These are phyloP conservation scores for Cremastobaeus sp. DNA, from an alignment of 2,888 invertebrate species.

Conservation along the genomic window DNA sequence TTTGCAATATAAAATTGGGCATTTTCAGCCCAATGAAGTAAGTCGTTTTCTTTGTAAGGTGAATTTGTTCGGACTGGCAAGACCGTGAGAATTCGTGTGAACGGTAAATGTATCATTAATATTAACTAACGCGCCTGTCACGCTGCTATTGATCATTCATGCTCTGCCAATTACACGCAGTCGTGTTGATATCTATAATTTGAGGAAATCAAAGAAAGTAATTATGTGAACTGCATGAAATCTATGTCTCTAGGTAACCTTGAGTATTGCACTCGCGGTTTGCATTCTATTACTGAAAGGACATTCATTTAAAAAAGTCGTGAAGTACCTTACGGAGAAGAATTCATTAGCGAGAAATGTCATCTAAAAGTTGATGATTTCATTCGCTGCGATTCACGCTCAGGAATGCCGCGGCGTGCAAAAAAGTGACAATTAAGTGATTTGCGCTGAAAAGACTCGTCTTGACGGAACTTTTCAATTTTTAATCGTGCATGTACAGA, in stretches of 20 bases:
- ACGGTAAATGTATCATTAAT: slow-evolving; percentile 11
- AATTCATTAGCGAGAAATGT: slow-evolving; percentile 25
- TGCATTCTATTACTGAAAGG: slow-evolving; percentile 19
- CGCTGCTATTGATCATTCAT: slow-evolving; percentile 26
- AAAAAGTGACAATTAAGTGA: slow-evolving; percentile 38
- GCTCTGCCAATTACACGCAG: slow-evolving; percentile 19
- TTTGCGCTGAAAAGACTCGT: slow-evolving; percentile 18
- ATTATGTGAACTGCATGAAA: slow-evolving; percentile 29
- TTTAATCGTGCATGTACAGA: slow-evolving; percentile 18
- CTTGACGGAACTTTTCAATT: slow-evolving; percentile 6
- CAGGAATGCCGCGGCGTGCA: slow-evolving; percentile 16
- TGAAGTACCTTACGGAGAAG: slow-evolving; percentile 2
- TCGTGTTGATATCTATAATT: slow-evolving; percentile 22
- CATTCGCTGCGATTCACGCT: slow-evolving; percentile 14
- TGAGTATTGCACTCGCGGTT: slow-evolving; percentile 15
- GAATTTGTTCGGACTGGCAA: slow-evolving; percentile 6
- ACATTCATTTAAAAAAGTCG: slow-evolving; percentile 14
- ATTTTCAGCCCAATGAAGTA: no score
- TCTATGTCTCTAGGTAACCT: slow-evolving; percentile 37
- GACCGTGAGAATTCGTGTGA: slow-evolving; percentile 18
- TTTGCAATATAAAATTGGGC: no score
- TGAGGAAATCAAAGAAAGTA: slow-evolving; percentile 44
- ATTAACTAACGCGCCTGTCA: slow-evolving; percentile 14
- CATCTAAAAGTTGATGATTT: slow-evolving; percentile 24
- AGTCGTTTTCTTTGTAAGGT: no score